Base-by-base conservation (phyloP, 2,888 invertebrate species). In the Neuroscelio doddi region DNA sequence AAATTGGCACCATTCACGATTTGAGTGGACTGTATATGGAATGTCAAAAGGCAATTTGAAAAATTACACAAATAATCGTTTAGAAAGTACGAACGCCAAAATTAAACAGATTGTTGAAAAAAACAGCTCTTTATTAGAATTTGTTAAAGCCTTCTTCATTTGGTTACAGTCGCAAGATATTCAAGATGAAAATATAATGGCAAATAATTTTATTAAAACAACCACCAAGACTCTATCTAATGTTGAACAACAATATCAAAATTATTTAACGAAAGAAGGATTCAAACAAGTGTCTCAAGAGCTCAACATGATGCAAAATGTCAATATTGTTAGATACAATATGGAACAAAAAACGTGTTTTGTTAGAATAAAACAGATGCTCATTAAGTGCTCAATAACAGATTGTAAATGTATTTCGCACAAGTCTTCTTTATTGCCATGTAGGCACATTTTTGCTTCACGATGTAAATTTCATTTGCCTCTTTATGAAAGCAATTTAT, bases 361-460 rank as follows among this genome's bases (percentile, higher is more conserved):
- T n/a, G n/a, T n/a, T n/a, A n/a, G n/a, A n/a, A n/a, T n/a, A n/a
- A n/a, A n/a, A n/a, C n/a, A n/a, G n/a, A n/a, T n/a, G 26, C 14
- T 36, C 12, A 14, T 15, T 8, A 27, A 3, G 44, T n/a, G n/a
- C n/a, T 14, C 46, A 1, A 9, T 24, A n/a, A 30, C 7, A 1
- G 15, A 24, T 4, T 52, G 59, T 17, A 39, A 53, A 38, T 61
- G 59, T 47, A 26, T 32, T 14, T 15, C 17, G 17, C 26, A 34
- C 26, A 34, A 17, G 17, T 53, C 64, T 2, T 47, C 44, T 0
- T 12, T 46, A 1, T 27, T 64, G 14, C 59, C 57, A 15, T 64
- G 67, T 29, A 30, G 52, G 7, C 64, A 64, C 21, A 53, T 61
- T 15, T 68, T 68, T 44, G 52, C 61, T 7, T 14, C 39, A 8